Base-by-base conservation (phyloP, 2,797 vertebrate species). In the Sparidentex hasta region DNA sequence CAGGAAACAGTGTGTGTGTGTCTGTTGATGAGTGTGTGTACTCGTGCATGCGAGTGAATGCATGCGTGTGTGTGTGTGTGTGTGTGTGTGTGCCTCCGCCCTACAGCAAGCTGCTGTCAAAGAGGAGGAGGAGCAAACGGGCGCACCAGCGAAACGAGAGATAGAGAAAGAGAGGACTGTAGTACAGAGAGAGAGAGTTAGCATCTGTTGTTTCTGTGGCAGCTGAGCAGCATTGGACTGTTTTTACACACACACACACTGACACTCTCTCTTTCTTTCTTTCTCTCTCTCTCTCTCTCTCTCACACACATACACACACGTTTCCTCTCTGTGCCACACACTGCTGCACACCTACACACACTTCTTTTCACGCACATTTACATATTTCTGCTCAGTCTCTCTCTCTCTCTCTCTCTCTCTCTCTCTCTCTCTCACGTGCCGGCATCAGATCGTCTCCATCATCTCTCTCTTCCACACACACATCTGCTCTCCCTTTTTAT, bases 121-220 rank as follows among this genome's bases (percentile, higher is more conserved):
- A 91, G 70, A 80, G 86, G 80, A 88, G 93, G 93, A 92, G 92
- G 92, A 88, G 92, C 87, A 56, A 90, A 72, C 3, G 41, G 85
- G 77, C 70, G 67, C 87, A 88, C 73, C 87, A 86, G 88, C 65
- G 57, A 86, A 86, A 73, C 21, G 51, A 72, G 86, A 83, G 72
- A 77, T 58, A 71, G 87, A 79, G 65, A 81, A 75, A 64, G 78
- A 82, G 80, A 83, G 43, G 76, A 88, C 74, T 71, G 74, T 85
- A 87, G 84, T 84, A 76, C 59, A 75, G 65, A 83, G 81, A 83
- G 81, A 86, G 83, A 83, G 91, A 90, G 88, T 87, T 88, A 88
- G 91, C 92, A 93, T 94, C 93, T 93, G 93, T 93, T 93, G 89
- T 92, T 90, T 88, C 86, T 72, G 74, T 87, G 76, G 88, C 88